Base-by-base conservation (phyloP, 2,113 vertebrate genomes). In the Xiphophorus hellerii region DNA sequence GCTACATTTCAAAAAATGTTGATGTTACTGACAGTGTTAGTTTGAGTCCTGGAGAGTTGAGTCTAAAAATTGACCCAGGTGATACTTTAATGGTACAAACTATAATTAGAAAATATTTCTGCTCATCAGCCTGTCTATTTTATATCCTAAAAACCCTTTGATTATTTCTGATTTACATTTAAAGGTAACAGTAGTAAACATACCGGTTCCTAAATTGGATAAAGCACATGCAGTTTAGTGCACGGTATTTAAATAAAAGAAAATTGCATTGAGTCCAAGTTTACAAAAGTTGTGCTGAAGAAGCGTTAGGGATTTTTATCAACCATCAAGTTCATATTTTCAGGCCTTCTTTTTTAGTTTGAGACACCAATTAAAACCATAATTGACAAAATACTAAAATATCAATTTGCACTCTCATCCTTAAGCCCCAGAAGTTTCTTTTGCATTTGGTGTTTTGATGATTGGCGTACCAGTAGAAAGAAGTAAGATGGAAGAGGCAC, bases 401-500 rank as follows among this genome's bases (percentile, higher is more conserved):
- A 48, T 17, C 17, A 17, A 20, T 48, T 48, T 5, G 44, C 4
- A 15, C 5, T 44, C 14, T 48, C 5, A 15, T 44, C 14, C 22
- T 1, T 25, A 58, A 58, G 22, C 17, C 25, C 17, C 25, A 3
- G 0, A 58, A 8, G 51, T 58, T 58, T 58, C 7, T 10, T 51
- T 8, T 11, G 22, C 25, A 25, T n/a, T 2, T 8, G 48, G 5
- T 22, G 20, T 54, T 54, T 54, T 9, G 5, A 20, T 20, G 17
- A 2, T 9, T n/a, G 20, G 90, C 97, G 88, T 94, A 99, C 98
- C 98, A 92, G 92, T 54, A 96, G 4, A 89, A 98, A 98, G 95
- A 98, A 99, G 91, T 98, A 98, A 88, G 96, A 97, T 0, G 97
- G 97, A 60, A 95, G 95, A 0, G 98, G 97, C 68, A 99, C 92